Evolutionary conservation across 2,113 vertebrate genomes (phyloP).

Genomic region (Trachemys scripta): DNA sequence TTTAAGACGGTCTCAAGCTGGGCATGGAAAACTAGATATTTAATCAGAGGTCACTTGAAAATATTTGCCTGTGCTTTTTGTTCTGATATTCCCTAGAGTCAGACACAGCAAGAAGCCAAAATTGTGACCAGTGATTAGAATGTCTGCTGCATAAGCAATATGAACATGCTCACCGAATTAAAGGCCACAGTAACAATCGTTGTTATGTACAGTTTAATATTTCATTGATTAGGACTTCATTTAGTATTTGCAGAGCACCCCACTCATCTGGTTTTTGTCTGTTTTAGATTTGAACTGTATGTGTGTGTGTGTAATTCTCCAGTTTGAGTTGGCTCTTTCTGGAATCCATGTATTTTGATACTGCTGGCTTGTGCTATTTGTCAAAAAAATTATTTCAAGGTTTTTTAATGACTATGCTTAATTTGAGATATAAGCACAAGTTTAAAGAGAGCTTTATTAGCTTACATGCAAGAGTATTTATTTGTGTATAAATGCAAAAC

Average conservation of each 20-base stretch:
- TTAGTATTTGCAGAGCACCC: background rate
- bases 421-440: background rate
- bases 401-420: background rate
- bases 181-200: background rate
- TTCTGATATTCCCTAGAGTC: background rate
- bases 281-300: background rate
- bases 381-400: background rate
- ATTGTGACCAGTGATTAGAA: background rate
- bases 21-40: background rate
- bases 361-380: background rate
- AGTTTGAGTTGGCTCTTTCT: background rate
- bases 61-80: background rate
- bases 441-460: background rate
- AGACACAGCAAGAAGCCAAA: background rate
- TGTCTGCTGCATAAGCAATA: background rate
- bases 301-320: background rate
- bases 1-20: background rate
- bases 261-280: background rate
- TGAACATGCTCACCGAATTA: background rate
- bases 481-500: background rate
- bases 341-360: background rate
- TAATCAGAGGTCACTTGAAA: background rate
- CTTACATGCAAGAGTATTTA: background rate
- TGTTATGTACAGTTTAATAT: background rate
- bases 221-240: background rate